These are phyloP conservation scores for Nysson spinosus DNA, from an alignment of 2,888 invertebrate genomes.

Conservation along the genomic window DNA sequence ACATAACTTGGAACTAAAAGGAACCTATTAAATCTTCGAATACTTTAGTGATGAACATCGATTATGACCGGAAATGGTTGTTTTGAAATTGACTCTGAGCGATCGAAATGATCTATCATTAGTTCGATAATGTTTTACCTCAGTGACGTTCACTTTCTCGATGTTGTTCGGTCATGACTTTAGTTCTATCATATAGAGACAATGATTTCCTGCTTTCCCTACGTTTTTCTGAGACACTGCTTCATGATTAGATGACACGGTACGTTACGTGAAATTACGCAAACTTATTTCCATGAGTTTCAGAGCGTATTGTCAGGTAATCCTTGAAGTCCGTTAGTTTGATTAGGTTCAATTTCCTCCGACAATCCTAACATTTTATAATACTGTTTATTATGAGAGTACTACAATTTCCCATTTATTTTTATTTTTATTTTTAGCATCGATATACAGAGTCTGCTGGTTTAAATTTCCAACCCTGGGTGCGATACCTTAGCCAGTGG, in stretches of 20 bases:
- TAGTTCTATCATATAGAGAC: not conserved
- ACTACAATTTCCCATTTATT: no score
- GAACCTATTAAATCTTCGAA: not conserved
- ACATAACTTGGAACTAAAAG: no score
- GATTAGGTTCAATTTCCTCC: constrained; percentile 56
- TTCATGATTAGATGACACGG: constrained; percentile 37
- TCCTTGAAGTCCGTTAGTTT: constrained; percentile 54
- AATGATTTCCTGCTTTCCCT: constrained; percentile 38
- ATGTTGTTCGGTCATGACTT: constrained; percentile 20
- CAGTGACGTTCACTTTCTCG: constrained; percentile 31
- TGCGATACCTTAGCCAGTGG: no score
- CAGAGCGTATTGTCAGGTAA: constrained; percentile 46
- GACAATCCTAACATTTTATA: constrained; percentile 19
- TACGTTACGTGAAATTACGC: constrained; percentile 46
- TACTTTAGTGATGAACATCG: no score
- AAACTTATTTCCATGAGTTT: constrained; percentile 51
- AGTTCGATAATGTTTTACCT: not conserved
- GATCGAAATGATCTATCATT: not conserved
- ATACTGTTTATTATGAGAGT: no score
- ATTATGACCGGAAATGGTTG: no score
- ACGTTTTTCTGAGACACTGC: constrained; percentile 33
- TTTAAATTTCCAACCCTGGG: no score
- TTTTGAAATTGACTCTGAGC: not conserved
- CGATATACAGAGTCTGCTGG: no score
- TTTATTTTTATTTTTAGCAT: no score